Evolutionary conservation across 2,888 invertebrate genomes (phyloP), one percentile per base, ranked within the genome.

Genomic region (Drosophila antonietae): DNA sequence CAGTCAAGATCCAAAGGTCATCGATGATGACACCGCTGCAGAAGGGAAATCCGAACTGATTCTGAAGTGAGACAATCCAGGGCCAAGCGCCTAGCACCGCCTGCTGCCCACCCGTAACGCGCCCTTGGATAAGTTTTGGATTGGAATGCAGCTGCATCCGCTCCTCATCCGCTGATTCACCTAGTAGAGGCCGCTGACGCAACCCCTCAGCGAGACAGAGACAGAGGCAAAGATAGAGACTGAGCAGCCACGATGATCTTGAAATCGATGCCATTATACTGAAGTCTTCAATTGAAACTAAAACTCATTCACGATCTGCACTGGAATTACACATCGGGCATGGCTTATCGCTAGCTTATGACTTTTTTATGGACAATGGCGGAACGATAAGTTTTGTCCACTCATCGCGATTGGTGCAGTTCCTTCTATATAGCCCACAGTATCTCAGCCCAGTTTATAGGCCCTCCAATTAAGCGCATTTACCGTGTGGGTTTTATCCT

Each of bases 41-140:
- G 15, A 81, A 78, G 35, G 90, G 92, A 44, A 72, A 78, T 8
- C 78, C 81, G 12, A 10, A 73, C 7, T 28, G 28, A 18, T 78
- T 73, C 68, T 92, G 91, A n/a, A 92, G 33, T 7, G 91, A 90
- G 0, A 87, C 80, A 56, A 91, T 90, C 68, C 88, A 91, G 14
- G 92, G 92, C 44, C 89, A 91, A 2, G 51, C 58, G 23, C 82
- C 83, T 6, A 14, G 49, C 12, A 56, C 41, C 0, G 81, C 86
- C 3, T 61, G 49, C n/a, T 68, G 33, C 0, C 90, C 90, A 7
- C 90, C 90, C 2, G 63, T 47, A 18, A 90, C 52, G 15, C 90
- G 90, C n/a, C 68, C 73, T 52, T 87, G 69, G 12, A 1, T 10
- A 10, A 12, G 14, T 15, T 4, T 33, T 0, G 6, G 28, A 9